Conservation (phyloP, 2,113 vertebrate species). For the Ochotona princeps region DNA sequence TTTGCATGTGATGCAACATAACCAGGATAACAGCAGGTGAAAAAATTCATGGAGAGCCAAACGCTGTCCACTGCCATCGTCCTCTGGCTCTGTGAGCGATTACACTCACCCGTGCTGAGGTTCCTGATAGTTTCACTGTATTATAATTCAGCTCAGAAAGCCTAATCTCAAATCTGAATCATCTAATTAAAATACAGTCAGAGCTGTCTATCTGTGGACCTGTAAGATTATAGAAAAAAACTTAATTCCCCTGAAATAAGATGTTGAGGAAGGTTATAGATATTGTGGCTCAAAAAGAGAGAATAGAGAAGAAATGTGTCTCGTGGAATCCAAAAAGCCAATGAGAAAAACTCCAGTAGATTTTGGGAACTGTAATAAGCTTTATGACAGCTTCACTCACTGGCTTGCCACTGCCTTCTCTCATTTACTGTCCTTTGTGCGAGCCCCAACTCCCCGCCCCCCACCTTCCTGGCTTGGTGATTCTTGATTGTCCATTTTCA, state of each 20-base stretch:
- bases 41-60: background rate
- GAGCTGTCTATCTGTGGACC: background rate
- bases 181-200: background rate
- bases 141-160: background rate
- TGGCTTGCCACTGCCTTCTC: background rate
- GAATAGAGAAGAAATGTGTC: constrained; percentile 11
- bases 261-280: background rate
- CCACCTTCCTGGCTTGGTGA: background rate
- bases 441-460: background rate
- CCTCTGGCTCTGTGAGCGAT: background rate
- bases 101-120: background rate
- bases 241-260: background rate
- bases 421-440: background rate
- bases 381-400: background rate
- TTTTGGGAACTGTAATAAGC: constrained; percentile 34
- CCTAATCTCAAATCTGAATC: background rate
- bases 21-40: background rate
- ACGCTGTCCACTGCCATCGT: background rate
- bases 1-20: background rate
- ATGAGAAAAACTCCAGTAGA: background rate
- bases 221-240: constrained; percentile 6
- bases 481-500: constrained; percentile 15
- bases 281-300: constrained; percentile 43
- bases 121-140: background rate
- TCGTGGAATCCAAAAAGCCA: background rate